Conservation (phyloP, 2,888 invertebrate species). For the Eulithis prunata region DNA sequence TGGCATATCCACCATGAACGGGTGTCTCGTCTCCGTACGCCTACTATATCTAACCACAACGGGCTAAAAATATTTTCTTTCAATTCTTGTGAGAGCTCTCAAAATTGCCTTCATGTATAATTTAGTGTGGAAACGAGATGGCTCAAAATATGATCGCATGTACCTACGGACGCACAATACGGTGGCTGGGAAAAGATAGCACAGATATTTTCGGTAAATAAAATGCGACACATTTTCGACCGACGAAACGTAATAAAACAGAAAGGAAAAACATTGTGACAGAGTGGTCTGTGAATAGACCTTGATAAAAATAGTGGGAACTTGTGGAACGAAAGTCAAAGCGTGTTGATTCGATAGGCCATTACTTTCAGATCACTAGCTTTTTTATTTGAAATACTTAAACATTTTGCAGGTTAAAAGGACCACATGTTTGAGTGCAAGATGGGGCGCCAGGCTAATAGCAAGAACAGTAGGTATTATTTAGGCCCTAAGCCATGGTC, state of each 20-base stretch:
- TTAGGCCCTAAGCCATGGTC: too few relatives aligned
- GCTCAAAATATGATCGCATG: constrained; percentile 23
- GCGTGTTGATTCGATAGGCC: not conserved
- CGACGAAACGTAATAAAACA: constrained; percentile 19
- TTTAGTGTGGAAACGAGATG: constrained; percentile 42
- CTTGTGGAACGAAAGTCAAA: not conserved
- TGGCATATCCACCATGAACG: too few relatives aligned
- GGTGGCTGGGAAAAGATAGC: not conserved
- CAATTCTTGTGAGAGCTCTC: constrained; percentile 44
- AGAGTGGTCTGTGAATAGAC: not conserved
- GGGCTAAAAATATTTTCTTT: constrained; percentile 47
- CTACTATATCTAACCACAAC: constrained; percentile 22
- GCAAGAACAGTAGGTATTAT: too few relatives aligned
- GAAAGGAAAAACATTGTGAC: constrained; percentile 9
- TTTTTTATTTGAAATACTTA: not conserved
- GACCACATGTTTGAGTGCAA: too few relatives aligned
- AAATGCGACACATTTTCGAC: constrained; percentile 18
- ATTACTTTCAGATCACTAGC: not conserved
- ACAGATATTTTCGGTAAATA: constrained; percentile 14
- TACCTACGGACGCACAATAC: not conserved
- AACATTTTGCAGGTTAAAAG: too few relatives aligned
- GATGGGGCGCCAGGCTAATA: too few relatives aligned
- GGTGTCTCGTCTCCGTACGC: too few relatives aligned
- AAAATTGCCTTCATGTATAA: constrained; percentile 50
- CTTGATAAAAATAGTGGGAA: constrained; percentile 3